A percentile compares a stretch with the other conserved stretches of the same genome.
Conservation (phyloP, 2,113 vertebrate species). For the Hydrochoerus hydrochaeris region DNA sequence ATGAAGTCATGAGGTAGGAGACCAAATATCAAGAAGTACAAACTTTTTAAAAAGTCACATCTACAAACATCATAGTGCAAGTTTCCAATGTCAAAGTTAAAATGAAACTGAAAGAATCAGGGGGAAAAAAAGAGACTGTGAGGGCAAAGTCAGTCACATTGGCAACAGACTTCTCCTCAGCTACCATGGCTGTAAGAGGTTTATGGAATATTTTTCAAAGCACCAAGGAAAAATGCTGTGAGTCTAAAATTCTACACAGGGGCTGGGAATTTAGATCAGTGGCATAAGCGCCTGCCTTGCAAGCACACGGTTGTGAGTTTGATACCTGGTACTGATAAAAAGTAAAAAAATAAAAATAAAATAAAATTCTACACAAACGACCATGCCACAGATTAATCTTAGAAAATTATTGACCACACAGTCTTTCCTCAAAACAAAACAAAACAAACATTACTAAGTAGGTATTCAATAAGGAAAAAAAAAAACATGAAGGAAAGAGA, state of each 20-base stretch:
- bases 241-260: background rate
- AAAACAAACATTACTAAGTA: background rate
- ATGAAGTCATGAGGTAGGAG: background rate
- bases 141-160: background rate
- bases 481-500: background rate
- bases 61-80: background rate
- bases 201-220: conserved; percentile 24
- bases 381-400: background rate
- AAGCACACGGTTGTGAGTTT: too few species aligned
- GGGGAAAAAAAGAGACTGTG: background rate
- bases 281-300: too few species aligned
- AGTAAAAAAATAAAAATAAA: too few species aligned
- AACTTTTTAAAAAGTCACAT: background rate
- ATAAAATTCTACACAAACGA: conserved; percentile 8
- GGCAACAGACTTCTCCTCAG: conserved; percentile 48
- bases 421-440: background rate
- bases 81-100: conserved; percentile 34
- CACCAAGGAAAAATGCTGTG: background rate
- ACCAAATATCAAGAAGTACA: background rate
- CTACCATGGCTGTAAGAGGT: background rate
- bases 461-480: background rate
- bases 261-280: too few species aligned
- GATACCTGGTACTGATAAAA: too few species aligned
- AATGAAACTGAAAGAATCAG: conserved; percentile 3
- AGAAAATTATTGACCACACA: conserved; percentile 17